Base-by-base conservation (phyloP, 2,797 vertebrate species). In the Falco cherrug region DNA sequence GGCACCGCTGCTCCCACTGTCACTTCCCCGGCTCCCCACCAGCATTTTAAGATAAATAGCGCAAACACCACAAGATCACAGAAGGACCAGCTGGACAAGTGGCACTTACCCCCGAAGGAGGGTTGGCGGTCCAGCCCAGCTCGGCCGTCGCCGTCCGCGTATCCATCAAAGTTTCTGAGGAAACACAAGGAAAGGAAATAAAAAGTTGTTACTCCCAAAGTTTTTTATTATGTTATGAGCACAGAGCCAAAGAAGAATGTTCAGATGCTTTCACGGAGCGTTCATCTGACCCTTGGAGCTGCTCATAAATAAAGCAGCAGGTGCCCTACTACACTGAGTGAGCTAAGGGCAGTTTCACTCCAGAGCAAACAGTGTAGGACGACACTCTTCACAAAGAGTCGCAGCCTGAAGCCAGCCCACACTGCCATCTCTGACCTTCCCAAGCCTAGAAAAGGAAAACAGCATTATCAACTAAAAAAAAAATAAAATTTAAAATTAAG, bases 71-170 rank as follows among this genome's bases (percentile, higher is more conserved):
- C 0, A 2, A 54, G 51, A 35, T 6, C 4, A 0, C 5, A 0
- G 1, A 17, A 56, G 21, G 63, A 45, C 37, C 75, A 73, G 63
- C 18, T 39, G 41, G 51, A 33, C 2, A 2, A 79, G 59, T 5
- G 21, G 48, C 47, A 91, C 99, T 99, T 97, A 99, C 99, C 98
- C 99, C 99, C 13, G 99, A 99, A 47, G 99, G 98, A 45, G 99
- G 99, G 98, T 99, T 99, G 35, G 99, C 99, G 0, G 99, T 99
- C 99, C 99, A 99, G 89, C 99, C 99, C 95, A 99, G 98, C 97
- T 99, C 99, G 89, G 99, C 99, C 16, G 99, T 99, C 57, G 99
- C 99, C 21, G 99, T 99, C 95, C 99, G 98, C 14, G 99, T 99
- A 98, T 99, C 99, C 99, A 99, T 99, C 98, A 99, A 95, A 3